phyloP scores from a whole-genome alignment of 1,140 invertebrate genomes.

The Matsumurasca onukii region DNA sequence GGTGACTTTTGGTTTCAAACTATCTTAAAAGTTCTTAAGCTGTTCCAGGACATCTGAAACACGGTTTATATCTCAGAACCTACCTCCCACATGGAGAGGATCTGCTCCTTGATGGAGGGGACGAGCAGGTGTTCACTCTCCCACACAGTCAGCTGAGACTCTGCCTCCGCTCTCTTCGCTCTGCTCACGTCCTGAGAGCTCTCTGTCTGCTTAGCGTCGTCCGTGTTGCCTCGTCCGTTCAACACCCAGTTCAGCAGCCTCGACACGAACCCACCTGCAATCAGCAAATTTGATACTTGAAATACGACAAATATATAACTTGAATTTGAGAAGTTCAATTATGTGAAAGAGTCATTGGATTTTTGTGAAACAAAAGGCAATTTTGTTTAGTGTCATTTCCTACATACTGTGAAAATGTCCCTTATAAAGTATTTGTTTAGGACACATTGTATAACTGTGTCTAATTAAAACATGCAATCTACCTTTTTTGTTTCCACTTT shows the following conservation, averaged over 20 bases:
- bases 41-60: not conserved
- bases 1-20: too few relatives aligned
- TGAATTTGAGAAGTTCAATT: not conserved
- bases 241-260: conserved; percentile 21
- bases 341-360: too few relatives aligned
- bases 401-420: not conserved
- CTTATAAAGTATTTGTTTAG: not conserved
- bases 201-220: not conserved
- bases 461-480: not conserved
- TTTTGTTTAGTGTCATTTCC: not conserved
- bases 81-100: conserved; percentile 31
- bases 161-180: not conserved
- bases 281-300: not conserved
- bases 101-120: not conserved
- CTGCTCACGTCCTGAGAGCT: too few relatives aligned
- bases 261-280: conserved; percentile 25
- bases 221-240: not conserved
- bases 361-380: not conserved
- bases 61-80: not conserved
- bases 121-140: conserved; percentile 5
- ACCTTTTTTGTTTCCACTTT: conserved; percentile 22
- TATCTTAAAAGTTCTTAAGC: not conserved
- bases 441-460: not conserved
- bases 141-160: conserved; percentile 6
- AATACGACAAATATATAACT: not conserved